Conservation (phyloP, 2,113 vertebrate genomes). For the Oophaga pumilio region DNA sequence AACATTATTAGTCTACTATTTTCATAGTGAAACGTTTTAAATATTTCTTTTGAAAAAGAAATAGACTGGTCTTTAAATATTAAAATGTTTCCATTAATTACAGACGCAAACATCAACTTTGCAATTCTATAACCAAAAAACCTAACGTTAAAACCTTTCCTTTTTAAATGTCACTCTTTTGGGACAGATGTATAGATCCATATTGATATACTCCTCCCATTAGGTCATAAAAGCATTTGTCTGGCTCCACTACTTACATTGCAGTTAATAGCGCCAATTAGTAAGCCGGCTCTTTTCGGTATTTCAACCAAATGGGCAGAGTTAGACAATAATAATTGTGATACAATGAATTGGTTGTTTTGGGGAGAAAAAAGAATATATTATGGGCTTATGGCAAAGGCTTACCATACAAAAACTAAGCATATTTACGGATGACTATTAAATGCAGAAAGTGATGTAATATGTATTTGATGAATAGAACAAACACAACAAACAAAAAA, state of each 20-base stretch:
- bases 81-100: background rate
- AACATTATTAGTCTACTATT: too few relatives aligned
- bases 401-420: background rate
- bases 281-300: background rate
- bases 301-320: background rate
- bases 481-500: too few relatives aligned
- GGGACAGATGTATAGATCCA: background rate
- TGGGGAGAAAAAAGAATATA: background rate
- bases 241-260: background rate
- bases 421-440: background rate
- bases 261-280: background rate
- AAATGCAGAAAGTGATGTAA: too few relatives aligned
- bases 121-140: too few relatives aligned
- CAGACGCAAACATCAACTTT: background rate
- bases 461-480: too few relatives aligned
- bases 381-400: background rate
- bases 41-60: background rate
- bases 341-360: background rate
- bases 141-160: background rate
- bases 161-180: background rate
- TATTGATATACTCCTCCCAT: background rate
- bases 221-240: background rate
- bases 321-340: background rate
- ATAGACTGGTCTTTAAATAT: background rate
- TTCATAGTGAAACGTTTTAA: too few relatives aligned